Evolutionary conservation across 2,797 vertebrate species (phyloP).

Genomic region (Anguilla obscura): DNA sequence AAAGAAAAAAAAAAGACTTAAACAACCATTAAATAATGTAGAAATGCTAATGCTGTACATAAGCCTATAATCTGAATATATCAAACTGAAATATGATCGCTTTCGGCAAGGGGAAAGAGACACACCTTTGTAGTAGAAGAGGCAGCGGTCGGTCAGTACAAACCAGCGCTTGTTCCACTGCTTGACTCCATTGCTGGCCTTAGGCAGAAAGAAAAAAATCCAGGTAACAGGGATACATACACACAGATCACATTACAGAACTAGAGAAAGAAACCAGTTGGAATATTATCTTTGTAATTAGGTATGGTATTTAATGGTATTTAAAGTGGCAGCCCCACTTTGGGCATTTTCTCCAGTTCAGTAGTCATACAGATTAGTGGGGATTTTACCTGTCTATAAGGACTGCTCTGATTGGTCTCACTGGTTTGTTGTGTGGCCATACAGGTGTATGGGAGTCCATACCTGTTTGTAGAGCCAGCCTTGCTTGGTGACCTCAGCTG

Average conservation of each 20-base stretch:
- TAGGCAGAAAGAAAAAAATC: constrained; percentile 27
- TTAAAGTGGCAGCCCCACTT: neutral
- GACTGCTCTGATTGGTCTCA: neutral
- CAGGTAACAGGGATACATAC: neutral
- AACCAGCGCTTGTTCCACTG: constrained; percentile 98
- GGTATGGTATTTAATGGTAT: neutral
- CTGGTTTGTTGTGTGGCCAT: neutral
- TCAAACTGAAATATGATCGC: neutral
- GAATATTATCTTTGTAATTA: constrained; percentile 3
- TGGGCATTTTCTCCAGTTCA: neutral
- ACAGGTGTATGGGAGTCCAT: constrained; percentile 14
- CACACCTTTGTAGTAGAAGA: constrained; percentile 96
- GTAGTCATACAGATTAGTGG: neutral
- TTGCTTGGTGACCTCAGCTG: constrained; percentile 78
- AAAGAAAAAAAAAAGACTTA: neutral
- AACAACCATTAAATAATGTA: neutral
- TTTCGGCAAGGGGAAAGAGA: neutral
- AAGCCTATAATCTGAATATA: neutral
- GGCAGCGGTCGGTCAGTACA: constrained; percentile 88
- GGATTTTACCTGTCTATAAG: neutral
- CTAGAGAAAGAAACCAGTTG: neutral
- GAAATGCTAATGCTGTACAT: neutral
- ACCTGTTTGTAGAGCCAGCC: constrained; percentile 97
- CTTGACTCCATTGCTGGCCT: constrained; percentile 94
- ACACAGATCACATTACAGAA: constrained; percentile 18